Evolutionary conservation across 2,113 vertebrate genomes (phyloP).

Genomic region (Cricetomys ansorgei): DNA sequence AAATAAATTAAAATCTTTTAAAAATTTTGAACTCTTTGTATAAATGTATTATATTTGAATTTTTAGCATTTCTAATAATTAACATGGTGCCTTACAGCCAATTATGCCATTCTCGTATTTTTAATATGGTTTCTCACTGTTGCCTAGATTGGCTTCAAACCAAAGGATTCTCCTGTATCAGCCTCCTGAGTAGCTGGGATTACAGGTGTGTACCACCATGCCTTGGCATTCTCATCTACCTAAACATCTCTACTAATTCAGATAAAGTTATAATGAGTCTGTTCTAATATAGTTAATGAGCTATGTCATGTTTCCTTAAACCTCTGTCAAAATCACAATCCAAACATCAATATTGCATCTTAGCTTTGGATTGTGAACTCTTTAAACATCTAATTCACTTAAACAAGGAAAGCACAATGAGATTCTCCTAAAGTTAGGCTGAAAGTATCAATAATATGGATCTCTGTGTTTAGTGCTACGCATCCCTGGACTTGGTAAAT

Average conservation of each 20-base stretch:
- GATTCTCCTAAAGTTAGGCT: not conserved
- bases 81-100: not conserved
- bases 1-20: not conserved
- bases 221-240: not conserved
- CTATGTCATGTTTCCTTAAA: not conserved
- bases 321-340: conserved; percentile 36
- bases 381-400: not conserved
- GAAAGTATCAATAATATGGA: not conserved
- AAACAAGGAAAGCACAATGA: not conserved
- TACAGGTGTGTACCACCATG: not conserved
- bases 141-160: not conserved
- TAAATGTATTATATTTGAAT: not conserved
- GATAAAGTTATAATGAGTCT: not conserved
- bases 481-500: not conserved
- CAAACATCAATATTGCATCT: conserved; percentile 41
- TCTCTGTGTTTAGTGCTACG: not conserved
- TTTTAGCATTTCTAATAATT: conserved; percentile 36
- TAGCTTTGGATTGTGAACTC: not conserved
- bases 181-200: not conserved
- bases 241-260: not conserved
- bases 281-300: conserved; percentile 4
- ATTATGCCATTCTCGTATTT: not conserved
- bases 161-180: no score
- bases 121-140: not conserved
- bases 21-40: not conserved